Percentiles rank a stretch among this genome's conserved stretches.
Evolutionary conservation across 2,888 invertebrate species (phyloP).

Genomic region (Acanthosepion lycidas): DNA sequence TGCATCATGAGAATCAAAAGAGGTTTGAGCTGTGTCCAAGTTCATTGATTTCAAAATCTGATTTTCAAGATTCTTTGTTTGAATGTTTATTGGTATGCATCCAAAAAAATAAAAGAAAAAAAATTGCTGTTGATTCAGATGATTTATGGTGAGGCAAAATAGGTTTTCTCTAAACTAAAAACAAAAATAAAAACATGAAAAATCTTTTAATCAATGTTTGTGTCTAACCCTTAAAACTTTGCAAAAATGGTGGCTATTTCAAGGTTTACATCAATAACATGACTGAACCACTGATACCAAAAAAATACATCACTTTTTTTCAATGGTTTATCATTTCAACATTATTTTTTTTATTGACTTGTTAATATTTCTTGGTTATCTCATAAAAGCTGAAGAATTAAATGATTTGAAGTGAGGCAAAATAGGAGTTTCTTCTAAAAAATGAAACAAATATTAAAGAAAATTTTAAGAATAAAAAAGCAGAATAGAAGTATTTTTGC

Average conservation of each 20-base stretch:
- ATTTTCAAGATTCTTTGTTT: slow-evolving; percentile 18
- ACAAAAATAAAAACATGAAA: not conserved
- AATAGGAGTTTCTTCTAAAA: too few relatives aligned
- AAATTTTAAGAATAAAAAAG: too few relatives aligned
- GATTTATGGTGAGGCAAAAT: not conserved
- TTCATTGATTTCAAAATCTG: slow-evolving; percentile 16
- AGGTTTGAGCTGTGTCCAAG: slow-evolving; percentile 7
- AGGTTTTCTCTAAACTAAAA: not conserved
- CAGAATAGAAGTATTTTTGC: too few relatives aligned
- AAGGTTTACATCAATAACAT: not conserved
- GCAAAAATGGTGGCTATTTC: not conserved
- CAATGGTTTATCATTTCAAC: not conserved
- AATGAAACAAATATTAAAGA: too few relatives aligned
- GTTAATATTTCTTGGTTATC: too few relatives aligned
- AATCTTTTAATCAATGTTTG: not conserved
- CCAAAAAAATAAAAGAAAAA: not conserved
- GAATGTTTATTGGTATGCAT: not conserved
- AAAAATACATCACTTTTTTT: not conserved
- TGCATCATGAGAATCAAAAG: not conserved
- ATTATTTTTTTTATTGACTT: too few relatives aligned
- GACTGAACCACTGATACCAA: not conserved
- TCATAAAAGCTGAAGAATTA: too few relatives aligned
- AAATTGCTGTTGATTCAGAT: not conserved
- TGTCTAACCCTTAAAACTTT: not conserved
- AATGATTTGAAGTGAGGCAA: too few relatives aligned